phyloP scores from a whole-genome alignment of 1,140 invertebrate genomes.

The Drosophila setifemur region DNA sequence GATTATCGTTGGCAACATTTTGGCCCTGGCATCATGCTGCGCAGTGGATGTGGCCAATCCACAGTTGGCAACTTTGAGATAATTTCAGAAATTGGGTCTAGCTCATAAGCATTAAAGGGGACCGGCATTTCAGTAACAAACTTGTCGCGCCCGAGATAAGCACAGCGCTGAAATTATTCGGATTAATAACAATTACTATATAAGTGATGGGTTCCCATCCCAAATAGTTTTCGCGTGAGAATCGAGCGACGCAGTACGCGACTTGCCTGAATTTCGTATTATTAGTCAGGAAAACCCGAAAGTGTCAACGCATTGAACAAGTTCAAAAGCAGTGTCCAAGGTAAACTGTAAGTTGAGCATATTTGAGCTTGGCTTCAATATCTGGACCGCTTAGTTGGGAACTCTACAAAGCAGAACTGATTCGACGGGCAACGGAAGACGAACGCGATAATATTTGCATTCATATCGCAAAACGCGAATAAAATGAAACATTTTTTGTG shows the following conservation, averaged over 20 bases:
- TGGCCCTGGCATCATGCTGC: constrained; percentile 17
- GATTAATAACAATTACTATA: constrained; percentile 18
- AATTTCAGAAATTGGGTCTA: constrained; percentile 46
- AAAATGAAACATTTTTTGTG: constrained; percentile 34
- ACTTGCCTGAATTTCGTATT: constrained; percentile 6
- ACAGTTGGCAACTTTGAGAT: constrained; percentile 2
- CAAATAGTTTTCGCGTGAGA: constrained; percentile 7
- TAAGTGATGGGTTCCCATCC: constrained; percentile 8
- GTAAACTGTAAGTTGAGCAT: constrained; percentile 34
- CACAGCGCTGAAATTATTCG: neutral
- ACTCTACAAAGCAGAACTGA: constrained; percentile 9
- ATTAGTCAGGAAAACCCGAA: constrained; percentile 48
- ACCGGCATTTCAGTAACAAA: constrained; percentile 37
- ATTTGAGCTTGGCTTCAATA: constrained; percentile 11
- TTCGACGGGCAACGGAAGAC: constrained; percentile 50
- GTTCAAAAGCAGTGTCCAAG: constrained; percentile 33
- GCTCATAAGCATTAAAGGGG: constrained; percentile 62
- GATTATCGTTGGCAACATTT: constrained; percentile 22
- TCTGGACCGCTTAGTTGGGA: constrained; percentile 6
- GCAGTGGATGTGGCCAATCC: neutral
- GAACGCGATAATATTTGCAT: constrained; percentile 46
- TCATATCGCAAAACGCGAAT: constrained; percentile 10
- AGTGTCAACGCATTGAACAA: constrained; percentile 47
- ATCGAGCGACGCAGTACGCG: constrained; percentile 1
- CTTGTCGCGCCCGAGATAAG: constrained; percentile 29